Conservation (phyloP, 2,113 vertebrate genomes). For the Lichenostomus cassidix region DNA sequence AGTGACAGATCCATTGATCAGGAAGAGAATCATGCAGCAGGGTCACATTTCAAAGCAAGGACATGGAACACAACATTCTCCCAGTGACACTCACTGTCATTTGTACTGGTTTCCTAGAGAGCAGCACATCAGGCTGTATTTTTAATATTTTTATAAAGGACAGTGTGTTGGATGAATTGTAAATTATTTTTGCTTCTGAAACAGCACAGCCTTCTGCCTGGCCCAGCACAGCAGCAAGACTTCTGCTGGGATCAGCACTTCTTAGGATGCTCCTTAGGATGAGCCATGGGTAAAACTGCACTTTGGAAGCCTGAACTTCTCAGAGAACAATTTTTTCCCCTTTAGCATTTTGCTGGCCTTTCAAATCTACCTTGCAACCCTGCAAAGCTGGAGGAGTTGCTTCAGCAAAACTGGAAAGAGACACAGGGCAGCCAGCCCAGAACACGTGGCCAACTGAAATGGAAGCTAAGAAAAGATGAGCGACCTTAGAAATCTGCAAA, state of each 20-base stretch:
- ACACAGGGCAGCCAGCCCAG: neutral
- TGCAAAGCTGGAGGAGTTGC: neutral
- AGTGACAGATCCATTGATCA: too few relatives aligned
- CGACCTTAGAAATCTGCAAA: neutral
- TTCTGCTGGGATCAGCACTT: neutral
- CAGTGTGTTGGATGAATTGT: neutral
- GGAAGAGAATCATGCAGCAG: neutral
- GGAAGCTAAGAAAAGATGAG: neutral
- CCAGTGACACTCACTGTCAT: neutral
- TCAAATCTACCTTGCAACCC: neutral
- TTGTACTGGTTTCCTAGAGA: neutral
- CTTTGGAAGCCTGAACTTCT: neutral
- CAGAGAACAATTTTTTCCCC: neutral
- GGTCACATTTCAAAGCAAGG: neutral
- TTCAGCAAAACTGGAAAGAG: neutral
- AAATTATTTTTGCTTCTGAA: neutral
- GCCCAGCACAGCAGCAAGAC: neutral
- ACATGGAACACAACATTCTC: neutral
- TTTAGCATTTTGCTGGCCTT: neutral
- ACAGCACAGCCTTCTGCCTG: neutral
- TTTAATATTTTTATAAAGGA: neutral
- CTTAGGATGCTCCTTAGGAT: neutral
- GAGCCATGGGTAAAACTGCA: neutral
- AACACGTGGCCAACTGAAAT: neutral
- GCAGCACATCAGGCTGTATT: rapidly evolving